A percentile compares a stretch with the other conserved stretches of the same genome.
These are phyloP conservation scores for Chouioia cunea DNA, from an alignment of 2,888 invertebrate genomes.

Conservation along the genomic window DNA sequence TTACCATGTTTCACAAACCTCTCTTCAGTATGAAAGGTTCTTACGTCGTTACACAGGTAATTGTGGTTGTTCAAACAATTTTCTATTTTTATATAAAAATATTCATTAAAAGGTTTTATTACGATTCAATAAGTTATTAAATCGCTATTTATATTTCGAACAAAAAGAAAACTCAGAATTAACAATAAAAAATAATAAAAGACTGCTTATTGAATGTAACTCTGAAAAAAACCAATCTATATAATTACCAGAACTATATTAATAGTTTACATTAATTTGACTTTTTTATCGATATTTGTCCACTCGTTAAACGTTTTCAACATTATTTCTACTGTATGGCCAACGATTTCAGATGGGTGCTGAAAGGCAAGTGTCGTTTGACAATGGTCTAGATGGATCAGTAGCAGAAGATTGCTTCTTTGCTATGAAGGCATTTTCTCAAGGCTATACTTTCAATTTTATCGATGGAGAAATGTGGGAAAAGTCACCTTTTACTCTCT, in stretches of 20 bases:
- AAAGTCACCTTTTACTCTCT: constrained; percentile 94
- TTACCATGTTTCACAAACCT: constrained; percentile 93
- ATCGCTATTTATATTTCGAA: constrained; percentile 20
- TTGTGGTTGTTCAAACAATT: constrained; percentile 46
- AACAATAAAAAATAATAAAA: neutral
- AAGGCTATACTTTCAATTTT: constrained; percentile 94
- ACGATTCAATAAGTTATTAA: constrained; percentile 13
- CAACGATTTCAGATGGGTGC: constrained; percentile 80
- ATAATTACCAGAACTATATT: no score
- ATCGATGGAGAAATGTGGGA: constrained; percentile 99
- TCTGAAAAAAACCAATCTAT: no score
- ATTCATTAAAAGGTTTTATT: neutral
- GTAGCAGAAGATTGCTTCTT: constrained; percentile 99
- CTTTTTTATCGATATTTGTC: no score
- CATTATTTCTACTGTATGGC: no score
- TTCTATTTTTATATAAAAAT: neutral
- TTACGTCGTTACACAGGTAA: constrained; percentile 95
- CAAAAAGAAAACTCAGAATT: neutral
- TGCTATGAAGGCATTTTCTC: constrained; percentile 92
- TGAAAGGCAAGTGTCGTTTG: constrained; percentile 93
- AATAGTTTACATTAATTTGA: no score
- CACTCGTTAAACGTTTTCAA: no score
- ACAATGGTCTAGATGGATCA: constrained; percentile 96
- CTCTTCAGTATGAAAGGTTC: constrained; percentile 99
- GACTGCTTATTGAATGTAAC: neutral